Evolutionary conservation across 2,797 vertebrate species (phyloP), one percentile per base, ranked within the genome.

Genomic region (Pipistrellus kuhlii): DNA sequence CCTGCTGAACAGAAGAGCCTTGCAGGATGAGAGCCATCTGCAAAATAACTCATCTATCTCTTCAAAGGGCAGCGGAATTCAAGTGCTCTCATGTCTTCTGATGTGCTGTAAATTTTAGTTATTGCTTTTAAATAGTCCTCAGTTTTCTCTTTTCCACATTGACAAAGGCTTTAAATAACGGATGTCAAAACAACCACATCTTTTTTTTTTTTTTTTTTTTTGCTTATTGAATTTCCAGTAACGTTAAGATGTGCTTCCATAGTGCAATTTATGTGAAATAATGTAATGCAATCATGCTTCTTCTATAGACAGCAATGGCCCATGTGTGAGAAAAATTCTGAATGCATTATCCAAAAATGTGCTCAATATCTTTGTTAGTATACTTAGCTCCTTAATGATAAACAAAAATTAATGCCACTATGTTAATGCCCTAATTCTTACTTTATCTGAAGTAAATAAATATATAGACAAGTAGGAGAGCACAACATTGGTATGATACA

Each of bases 11-110:
- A 97, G 95, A 97, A 97, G 90, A 97, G 92, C 88, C 93, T 98
- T 97, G 62, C 88, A 35, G 92, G 96, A 98, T 97, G 94, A 96
- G 97, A 98, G 95, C 97, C 98, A 98, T 98, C 98, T 98, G 98
- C 95, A 97, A 91, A 96, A 96, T 97, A 98, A 98, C 94, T 98
- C 93, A 93, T 97, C 96, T 97, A 94, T 97, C 96, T 97, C 95
- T 97, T 98, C 97, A 98, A 97, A 97, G 88, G 51, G 84, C 44
- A 68, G 91, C 93, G 97, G 89, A 93, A 91, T 96, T 98, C 89
- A 97, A 98, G 96, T 97, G 95, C 96, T 97, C 97, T 97, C 97
- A 95, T 96, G 92, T 96, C 97, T 98, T 98, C 96, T 94, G 97
- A 96, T 89, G 90, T 96, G 97, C 90, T 97, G 88, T 97, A 94